A percentile compares a stretch with the other conserved stretches of the same genome.
Conservation (phyloP, 1,140 invertebrate genomes). For the Drosophila rufa region DNA sequence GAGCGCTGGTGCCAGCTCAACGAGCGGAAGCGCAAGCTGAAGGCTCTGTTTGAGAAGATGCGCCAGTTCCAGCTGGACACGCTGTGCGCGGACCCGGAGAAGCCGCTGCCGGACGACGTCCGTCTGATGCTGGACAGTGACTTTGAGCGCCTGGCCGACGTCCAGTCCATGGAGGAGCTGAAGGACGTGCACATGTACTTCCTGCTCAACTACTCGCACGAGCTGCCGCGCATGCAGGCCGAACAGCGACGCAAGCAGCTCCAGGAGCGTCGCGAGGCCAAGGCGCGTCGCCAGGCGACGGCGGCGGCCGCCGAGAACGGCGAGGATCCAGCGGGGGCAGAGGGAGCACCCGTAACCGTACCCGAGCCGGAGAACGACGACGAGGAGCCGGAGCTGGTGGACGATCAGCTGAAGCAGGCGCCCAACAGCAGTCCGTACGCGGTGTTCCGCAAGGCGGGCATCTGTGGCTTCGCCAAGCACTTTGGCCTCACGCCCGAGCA, state of each 20-base stretch:
- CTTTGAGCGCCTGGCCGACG: slow-evolving; percentile 91
- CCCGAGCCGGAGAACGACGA: slow-evolving; percentile 86
- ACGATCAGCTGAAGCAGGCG: slow-evolving; percentile 92
- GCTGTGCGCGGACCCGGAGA: slow-evolving; percentile 93
- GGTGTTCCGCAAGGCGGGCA: slow-evolving; percentile 93
- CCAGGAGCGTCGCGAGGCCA: slow-evolving; percentile 87
- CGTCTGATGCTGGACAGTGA: slow-evolving; percentile 94
- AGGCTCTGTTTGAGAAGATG: slow-evolving; percentile 96
- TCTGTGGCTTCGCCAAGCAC: slow-evolving; percentile 94
- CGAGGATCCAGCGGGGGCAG: slow-evolving; percentile 85
- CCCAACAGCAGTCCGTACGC: slow-evolving; percentile 94
- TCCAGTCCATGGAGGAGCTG: slow-evolving; percentile 96
- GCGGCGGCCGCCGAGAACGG: slow-evolving; percentile 85
- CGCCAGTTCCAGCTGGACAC: slow-evolving; percentile 94
- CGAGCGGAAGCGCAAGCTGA: slow-evolving; percentile 93
- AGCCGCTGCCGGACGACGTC: slow-evolving; percentile 92
- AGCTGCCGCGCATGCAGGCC: slow-evolving; percentile 94
- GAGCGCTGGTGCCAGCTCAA: slow-evolving; percentile 98
- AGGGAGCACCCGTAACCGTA: slow-evolving; percentile 13
- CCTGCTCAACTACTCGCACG: slow-evolving; percentile 95
- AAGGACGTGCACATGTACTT: slow-evolving; percentile 97
- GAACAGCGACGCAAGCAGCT: slow-evolving; percentile 87
- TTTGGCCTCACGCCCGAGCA: slow-evolving; percentile 98
- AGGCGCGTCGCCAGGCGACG: slow-evolving; percentile 84
- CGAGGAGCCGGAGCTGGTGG: slow-evolving; percentile 87